Base-by-base conservation (phyloP, 2,888 invertebrate genomes). In the Laothoe populi region DNA sequence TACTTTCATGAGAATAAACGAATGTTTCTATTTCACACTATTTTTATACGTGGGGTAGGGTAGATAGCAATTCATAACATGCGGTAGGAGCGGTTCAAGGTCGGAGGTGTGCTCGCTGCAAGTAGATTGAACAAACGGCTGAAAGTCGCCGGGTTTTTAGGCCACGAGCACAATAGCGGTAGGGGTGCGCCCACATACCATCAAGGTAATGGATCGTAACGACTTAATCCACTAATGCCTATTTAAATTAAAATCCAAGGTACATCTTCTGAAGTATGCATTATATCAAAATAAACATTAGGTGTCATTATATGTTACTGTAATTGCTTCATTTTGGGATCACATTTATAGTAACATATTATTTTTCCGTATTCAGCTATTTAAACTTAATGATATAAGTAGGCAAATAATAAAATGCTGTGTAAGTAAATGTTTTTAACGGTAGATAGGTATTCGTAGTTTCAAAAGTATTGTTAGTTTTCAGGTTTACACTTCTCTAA, bases 101-200 rank as follows among this genome's bases (percentile, higher is more conserved):
- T 63, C 66, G 64, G 42, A 63, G 66, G 64, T 63, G 65, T 59
- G 62, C 44, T 60, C 62, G 44, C 48, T 59, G 58, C 64, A 46
- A 64, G 60, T 68, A 60, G 58, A 53, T 53, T 19, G 11, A 66
- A 69, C 68, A 71, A 73, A 75, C 69, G 67, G 70, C 65, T 67
- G 65, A 68, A 74, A 69, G 60, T 69, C 64, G 64, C 61, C 35
- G 38, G 60, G 69, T 73, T 78, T 77, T 71, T 80, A 75, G 78
- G 77, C 71, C 75, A 71, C 63, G 71, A 64, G 60, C 61, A 74
- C 73, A 76, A 75, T 70, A 66, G 67, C 69, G 62, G 63, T 64
- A 59, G 57, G 72, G 82, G 78, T 73, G 81, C 64, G 79, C 23
- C 53, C 57, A 62, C 46, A 57, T 45, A 44, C 26, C 23, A 57